Evolutionary conservation across 1,140 invertebrate genomes (phyloP), one percentile per base, ranked within the genome.

Genomic region (Drosophila kohkoa): DNA sequence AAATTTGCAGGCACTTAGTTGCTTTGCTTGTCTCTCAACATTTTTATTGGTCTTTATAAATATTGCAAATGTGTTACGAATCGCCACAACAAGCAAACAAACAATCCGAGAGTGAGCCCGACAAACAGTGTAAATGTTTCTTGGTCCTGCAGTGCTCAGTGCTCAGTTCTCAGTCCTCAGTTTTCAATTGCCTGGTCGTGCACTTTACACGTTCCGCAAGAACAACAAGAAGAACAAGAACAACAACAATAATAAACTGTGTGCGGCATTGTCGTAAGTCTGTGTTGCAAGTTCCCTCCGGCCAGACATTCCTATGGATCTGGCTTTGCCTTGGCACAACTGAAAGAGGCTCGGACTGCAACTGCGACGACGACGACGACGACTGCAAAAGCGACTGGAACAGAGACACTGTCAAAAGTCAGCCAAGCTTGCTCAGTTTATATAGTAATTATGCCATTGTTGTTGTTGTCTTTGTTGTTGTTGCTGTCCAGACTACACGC

Each of bases 371-470:
- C 4, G 38, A 30, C 10, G 32, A 35, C n/a, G n/a, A 13, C 4
- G 38, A 30, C 10, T 28, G 35, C 10, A 8, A 62, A 3, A 25
- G 46, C 13, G n/a, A 62, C 10, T 35, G 10, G 3, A 13, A 52
- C 38, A 5, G 51, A 58, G 8, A 57, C 20, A 64, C 35, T 60
- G 72, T 71, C 73, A 77, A 76, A 78, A 82, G 79, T 70, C 60
- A 82, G 70, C 32, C 71, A 72, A 60, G 80, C 72, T 71, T 35
- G 43, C 62, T 68, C 58, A 72, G 72, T 69, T 79, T 79, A 70
- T 80, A 80, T 70, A 80, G 75, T 78, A 80, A 80, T 80, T 80
- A 80, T 80, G 65, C 46, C 68, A 15, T 64, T 71, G 54, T 78
- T 74, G 52, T 16, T 62, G 38, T 48, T 35, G 55, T 57, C 73